Evolutionary conservation across 2,888 invertebrate species (phyloP).

Genomic region (Pachydiplax longipennis): DNA sequence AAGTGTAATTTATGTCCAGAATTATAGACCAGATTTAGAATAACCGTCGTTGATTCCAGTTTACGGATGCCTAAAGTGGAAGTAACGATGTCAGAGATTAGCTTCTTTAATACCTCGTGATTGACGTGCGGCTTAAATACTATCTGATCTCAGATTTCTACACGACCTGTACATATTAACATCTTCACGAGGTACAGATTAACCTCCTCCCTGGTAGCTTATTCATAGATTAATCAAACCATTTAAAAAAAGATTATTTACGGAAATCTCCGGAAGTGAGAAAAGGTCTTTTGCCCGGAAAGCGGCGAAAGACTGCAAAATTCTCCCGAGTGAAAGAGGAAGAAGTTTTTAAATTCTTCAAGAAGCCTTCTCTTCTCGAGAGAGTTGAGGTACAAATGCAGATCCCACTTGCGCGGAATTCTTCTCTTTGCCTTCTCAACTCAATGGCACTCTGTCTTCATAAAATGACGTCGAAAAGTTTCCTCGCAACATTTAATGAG

Average conservation of each 20-base stretch:
- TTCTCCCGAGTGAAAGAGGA: background rate
- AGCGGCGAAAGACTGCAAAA: background rate
- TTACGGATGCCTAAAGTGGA: too few species aligned
- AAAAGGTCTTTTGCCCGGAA: background rate
- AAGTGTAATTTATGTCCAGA: too few species aligned
- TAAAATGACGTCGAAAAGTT: background rate
- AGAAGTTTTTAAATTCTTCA: background rate
- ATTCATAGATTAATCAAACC: too few species aligned
- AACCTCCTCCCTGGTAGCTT: too few species aligned
- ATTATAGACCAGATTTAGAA: too few species aligned
- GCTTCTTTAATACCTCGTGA: too few species aligned
- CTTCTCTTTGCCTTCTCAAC: background rate
- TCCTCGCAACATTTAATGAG: background rate
- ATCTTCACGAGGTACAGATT: too few species aligned
- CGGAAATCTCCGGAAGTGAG: background rate
- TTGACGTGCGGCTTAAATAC: too few species aligned
- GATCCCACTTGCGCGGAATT: background rate
- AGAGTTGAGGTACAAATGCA: background rate
- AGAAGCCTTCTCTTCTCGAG: background rate
- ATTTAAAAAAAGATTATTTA: background rate
- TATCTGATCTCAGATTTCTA: too few species aligned
- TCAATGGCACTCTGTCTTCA: background rate
- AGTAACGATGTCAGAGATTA: too few species aligned
- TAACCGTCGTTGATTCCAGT: too few species aligned
- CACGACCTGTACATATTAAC: too few species aligned